These are phyloP conservation scores for Cinara cedri DNA, from an alignment of 2,888 invertebrate genomes.

Conservation along the genomic window DNA sequence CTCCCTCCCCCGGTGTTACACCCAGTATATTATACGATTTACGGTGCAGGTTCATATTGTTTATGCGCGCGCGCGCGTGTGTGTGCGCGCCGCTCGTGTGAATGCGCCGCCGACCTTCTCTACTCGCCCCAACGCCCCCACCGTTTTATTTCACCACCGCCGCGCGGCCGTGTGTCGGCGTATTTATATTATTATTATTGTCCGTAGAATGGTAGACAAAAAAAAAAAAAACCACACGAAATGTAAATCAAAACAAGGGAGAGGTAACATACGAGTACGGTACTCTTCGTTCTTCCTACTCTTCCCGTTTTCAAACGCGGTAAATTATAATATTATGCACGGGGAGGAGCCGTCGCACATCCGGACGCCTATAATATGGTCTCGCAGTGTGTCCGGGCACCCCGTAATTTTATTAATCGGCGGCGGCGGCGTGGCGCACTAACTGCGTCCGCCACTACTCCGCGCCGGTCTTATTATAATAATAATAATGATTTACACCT, in stretches of 20 bases:
- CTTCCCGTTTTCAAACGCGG: not conserved
- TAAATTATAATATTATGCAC: not conserved
- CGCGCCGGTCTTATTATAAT: too few relatives aligned
- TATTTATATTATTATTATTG: not conserved
- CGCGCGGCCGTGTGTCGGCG: not conserved
- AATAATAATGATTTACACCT: too few relatives aligned
- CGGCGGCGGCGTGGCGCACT: not conserved
- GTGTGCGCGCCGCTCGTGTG: not conserved
- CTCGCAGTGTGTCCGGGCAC: not conserved
- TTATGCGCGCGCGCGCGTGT: not conserved
- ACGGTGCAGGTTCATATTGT: not conserved
- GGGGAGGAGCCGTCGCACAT: too few relatives aligned
- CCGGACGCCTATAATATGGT: too few relatives aligned
- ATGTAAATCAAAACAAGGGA: slow-evolving; percentile 16
- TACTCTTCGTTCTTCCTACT: not conserved
- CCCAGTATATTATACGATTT: too few relatives aligned
- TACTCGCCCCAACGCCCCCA: too few relatives aligned
- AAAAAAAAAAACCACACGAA: slow-evolving; percentile 5
- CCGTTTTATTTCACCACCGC: not conserved
- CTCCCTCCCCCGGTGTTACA: too few relatives aligned
- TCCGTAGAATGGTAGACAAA: not conserved
- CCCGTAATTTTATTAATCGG: slow-evolving; percentile 18
- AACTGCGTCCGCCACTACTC: too few relatives aligned
- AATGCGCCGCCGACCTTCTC: not conserved
- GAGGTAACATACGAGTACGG: not conserved